Conservation (phyloP, 1,140 invertebrate genomes). For the Calephelis virginiensis region DNA sequence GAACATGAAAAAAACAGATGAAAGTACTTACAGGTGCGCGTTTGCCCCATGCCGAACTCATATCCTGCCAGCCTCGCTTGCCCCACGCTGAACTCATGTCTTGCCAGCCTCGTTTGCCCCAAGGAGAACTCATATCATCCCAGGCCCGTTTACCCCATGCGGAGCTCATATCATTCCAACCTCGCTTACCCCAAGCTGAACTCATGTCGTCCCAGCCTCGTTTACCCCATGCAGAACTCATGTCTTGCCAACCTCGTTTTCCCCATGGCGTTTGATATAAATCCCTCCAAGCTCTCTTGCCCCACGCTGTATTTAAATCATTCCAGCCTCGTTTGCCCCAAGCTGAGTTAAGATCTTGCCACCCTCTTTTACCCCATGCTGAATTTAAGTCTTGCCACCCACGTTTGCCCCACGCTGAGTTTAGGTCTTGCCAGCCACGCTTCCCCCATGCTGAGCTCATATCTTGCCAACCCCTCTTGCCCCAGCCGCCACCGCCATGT, state of each 20-base stretch:
- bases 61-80: slow-evolving; percentile 80
- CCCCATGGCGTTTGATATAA: slow-evolving; percentile 80
- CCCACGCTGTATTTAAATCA: slow-evolving; percentile 77
- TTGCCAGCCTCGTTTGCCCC: slow-evolving; percentile 80
- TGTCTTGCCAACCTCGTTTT: slow-evolving; percentile 80
- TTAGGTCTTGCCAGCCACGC: slow-evolving; percentile 81
- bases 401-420: slow-evolving; percentile 82
- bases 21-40: slow-evolving; percentile 73
- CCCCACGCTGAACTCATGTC: slow-evolving; percentile 72
- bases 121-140: slow-evolving; percentile 62
- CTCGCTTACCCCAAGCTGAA: slow-evolving; percentile 79
- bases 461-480: slow-evolving; percentile 81
- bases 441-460: slow-evolving; percentile 81
- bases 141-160: slow-evolving; percentile 81
- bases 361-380: slow-evolving; percentile 81
- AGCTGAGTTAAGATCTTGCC: slow-evolving; percentile 80
- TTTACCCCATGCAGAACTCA: slow-evolving; percentile 81
- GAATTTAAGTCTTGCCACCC: slow-evolving; percentile 81
- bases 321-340: slow-evolving; percentile 83
- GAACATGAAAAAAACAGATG: not conserved
- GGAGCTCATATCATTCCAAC: slow-evolving; percentile 79
- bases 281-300: slow-evolving; percentile 80
- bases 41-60: slow-evolving; percentile 81
- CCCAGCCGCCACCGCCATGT: slow-evolving; percentile 74
- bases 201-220: slow-evolving; percentile 54